phyloP scores from a whole-genome alignment of 2,888 invertebrate species.

The Gonocerus acuteangulatus region DNA sequence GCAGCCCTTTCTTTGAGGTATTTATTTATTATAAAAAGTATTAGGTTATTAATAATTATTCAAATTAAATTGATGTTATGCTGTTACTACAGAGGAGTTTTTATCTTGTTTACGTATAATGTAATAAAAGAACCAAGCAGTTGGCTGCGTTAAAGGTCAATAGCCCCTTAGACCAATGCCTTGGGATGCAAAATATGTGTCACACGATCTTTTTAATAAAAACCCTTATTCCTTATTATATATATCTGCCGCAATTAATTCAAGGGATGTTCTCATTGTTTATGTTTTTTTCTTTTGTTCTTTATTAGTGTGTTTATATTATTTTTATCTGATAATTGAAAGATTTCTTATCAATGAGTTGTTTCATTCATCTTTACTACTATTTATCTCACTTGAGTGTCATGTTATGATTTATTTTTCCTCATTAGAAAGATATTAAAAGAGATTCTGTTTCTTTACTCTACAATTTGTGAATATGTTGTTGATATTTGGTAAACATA shows the following conservation, averaged over 20 bases:
- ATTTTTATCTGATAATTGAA: background rate
- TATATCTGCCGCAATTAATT: background rate
- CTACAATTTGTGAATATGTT: no score
- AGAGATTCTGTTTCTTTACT: no score
- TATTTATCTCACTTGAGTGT: background rate
- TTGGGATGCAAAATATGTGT: conserved; percentile 30
- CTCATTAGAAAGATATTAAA: background rate
- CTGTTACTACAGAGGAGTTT: background rate
- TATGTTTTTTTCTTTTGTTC: background rate
- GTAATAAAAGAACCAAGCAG: conserved; percentile 24
- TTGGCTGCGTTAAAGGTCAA: conserved; percentile 30
- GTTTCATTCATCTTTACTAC: background rate
- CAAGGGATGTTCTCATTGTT: background rate
- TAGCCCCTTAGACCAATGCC: conserved; percentile 31
- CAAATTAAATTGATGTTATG: background rate
- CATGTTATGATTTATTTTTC: background rate
- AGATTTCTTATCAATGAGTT: background rate
- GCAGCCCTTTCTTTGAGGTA: conserved; percentile 48
- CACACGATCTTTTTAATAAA: conserved; percentile 23
- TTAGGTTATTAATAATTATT: background rate
- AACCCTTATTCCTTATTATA: conserved; percentile 5
- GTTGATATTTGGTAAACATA: no score
- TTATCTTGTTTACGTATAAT: conserved; percentile 15
- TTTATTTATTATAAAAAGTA: background rate
- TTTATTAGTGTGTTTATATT: background rate